phyloP scores from a whole-genome alignment of 2,797 vertebrate genomes.

The Macrochelys suwanniensis region DNA sequence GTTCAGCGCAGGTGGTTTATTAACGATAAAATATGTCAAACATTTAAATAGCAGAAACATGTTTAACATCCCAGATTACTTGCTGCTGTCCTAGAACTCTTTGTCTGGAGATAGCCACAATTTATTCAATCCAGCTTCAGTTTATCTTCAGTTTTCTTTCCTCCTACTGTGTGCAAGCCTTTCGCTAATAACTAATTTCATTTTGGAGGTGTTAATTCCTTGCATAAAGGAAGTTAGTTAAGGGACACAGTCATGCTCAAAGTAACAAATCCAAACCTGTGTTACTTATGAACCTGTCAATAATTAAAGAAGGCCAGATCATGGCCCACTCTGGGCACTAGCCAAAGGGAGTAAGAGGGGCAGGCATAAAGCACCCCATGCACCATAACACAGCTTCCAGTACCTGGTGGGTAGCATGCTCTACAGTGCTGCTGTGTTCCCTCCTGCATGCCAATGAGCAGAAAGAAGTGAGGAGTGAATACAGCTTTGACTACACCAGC shows the following conservation, averaged over 20 bases:
- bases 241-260: conserved; percentile 83
- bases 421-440: neutral
- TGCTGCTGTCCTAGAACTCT: neutral
- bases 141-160: neutral
- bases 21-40: neutral
- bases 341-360: neutral
- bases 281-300: neutral
- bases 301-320: neutral
- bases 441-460: neutral
- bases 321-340: neutral
- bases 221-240: conserved; percentile 77
- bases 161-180: neutral
- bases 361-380: neutral
- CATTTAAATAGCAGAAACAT: neutral
- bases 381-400: neutral
- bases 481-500: neutral
- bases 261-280: conserved; percentile 31
- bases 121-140: neutral
- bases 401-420: neutral
- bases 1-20: neutral
- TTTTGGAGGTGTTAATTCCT: neutral
- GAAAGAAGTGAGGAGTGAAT: neutral
- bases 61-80: neutral
- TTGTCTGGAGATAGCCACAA: neutral
- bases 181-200: neutral